These are phyloP conservation scores for Teleiodes luculella DNA, from an alignment of 2,888 invertebrate genomes.

Conservation along the genomic window DNA sequence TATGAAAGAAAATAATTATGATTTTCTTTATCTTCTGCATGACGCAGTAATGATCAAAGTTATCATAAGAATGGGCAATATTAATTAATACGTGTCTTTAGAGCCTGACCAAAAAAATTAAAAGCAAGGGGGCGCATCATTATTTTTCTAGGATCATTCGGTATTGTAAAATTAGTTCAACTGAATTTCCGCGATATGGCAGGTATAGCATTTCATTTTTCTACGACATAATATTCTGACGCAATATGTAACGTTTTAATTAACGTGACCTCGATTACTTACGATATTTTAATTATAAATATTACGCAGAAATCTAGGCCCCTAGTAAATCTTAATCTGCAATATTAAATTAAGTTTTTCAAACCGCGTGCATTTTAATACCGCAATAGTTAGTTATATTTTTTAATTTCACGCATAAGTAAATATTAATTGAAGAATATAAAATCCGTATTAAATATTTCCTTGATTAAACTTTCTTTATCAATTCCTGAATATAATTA, in stretches of 20 bases:
- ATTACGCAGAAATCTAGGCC: slow-evolving; percentile 10
- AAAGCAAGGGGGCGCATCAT: no score
- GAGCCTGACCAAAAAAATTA: no score
- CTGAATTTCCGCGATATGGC: no score
- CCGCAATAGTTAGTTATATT: slow-evolving; percentile 35
- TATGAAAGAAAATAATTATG: neutral
- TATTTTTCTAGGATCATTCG: no score
- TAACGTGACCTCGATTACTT: neutral
- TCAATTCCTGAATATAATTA: slow-evolving; percentile 1
- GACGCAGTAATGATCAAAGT: neutral
- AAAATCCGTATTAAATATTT: slow-evolving; percentile 28
- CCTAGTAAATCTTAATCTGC: slow-evolving; percentile 23
- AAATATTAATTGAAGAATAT: slow-evolving; percentile 49
- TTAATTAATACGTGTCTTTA: no score
- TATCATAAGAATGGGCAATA: no score
- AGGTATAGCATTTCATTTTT: no score
- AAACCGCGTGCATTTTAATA: slow-evolving; percentile 39
- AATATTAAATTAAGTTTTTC: slow-evolving; percentile 36
- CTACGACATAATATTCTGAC: no score
- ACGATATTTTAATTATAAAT: neutral
- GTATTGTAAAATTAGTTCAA: no score
- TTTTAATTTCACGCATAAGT: slow-evolving; percentile 55
- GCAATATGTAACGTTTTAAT: no score
- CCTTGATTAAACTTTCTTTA: slow-evolving; percentile 17
- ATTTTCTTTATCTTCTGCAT: neutral